Base-by-base conservation (phyloP, 2,888 invertebrate genomes). In the Phlogophora meticulosa region DNA sequence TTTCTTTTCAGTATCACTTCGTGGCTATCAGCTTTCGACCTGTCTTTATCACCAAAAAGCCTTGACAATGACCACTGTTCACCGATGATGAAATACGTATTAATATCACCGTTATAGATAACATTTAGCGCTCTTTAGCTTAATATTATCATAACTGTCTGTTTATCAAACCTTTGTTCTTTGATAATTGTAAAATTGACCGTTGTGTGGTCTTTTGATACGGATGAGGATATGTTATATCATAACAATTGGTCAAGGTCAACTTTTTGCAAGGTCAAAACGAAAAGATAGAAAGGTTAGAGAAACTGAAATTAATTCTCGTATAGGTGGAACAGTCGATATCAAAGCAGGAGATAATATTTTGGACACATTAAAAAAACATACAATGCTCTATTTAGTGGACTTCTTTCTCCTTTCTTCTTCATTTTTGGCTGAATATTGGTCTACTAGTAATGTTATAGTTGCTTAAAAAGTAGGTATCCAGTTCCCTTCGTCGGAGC, bases 31-130 rank as follows among this genome's bases (percentile, higher is more conserved):
- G n/a, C 42, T 72, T 22, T 38, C 36, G 24, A 32, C 1, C 7
- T n/a, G 9, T 4, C 32, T 48, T 63, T 68, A 76, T 78, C 61
- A 43, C 46, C 22, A 45, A 57, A 72, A 71, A 64, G n/a, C 83
- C 72, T 81, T 82, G 83, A 82, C 78, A 82, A 81, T 82, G 83
- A 55, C 70, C 72, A 24, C 34, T 70, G 64, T 80, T 61, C 73
- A 79, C 49, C 32, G 20, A 77, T 76, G 67, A 80, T 76, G 80
- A 74, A 80, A 74, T 61, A n/a, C 11, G 56, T 62, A 66, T 51
- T 63, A 38, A 69, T 82, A 70, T 53, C 49, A 49, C 17, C 24
- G 20, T 58, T 28, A 49, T n/a, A 43, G 82, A 82, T 82, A 82
- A 82, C 82, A 67, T 73, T 76, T 70, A 58, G 57, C 80, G 52